Conservation (phyloP, 2,888 invertebrate species). For the Plebejus anna region DNA sequence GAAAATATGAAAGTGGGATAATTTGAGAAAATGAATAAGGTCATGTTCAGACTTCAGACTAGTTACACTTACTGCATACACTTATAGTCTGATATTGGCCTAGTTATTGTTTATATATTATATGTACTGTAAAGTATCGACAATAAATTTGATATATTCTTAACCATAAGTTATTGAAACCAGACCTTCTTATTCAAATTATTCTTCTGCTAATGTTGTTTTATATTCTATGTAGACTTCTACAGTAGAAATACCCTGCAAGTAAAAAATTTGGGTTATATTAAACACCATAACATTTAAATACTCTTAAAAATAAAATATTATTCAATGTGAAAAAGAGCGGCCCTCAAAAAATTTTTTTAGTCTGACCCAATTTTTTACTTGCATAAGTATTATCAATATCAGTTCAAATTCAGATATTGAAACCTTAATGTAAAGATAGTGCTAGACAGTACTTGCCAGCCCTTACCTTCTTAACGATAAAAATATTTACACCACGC, state of each 20-base stretch:
- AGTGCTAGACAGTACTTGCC: conserved; percentile 12
- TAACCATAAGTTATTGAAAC: conserved; percentile 19
- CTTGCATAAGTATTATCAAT: neutral
- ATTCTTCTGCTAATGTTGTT: conserved; percentile 18
- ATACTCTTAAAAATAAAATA: neutral
- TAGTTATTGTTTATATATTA: neutral
- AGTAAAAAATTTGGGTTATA: neutral
- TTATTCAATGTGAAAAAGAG: neutral
- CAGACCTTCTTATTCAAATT: neutral
- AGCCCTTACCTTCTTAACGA: neutral
- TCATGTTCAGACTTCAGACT: conserved; percentile 10
- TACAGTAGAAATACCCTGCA: conserved; percentile 6
- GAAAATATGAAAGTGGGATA: neutral
- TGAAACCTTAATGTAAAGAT: conserved; percentile 8
- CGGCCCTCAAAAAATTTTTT: neutral
- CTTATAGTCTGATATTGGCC: conserved; percentile 1
- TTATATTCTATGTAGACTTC: conserved; percentile 15
- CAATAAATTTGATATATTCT: conserved; percentile 4
- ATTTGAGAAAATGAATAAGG: neutral
- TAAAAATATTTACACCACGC: neutral
- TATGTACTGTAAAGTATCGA: neutral
- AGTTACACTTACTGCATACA: neutral
- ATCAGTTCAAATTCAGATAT: conserved; percentile 5
- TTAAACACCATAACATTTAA: neutral
- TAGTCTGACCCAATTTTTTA: neutral